phyloP scores from a whole-genome alignment of 2,888 invertebrate species.

The Pristionchus exspectatus region DNA sequence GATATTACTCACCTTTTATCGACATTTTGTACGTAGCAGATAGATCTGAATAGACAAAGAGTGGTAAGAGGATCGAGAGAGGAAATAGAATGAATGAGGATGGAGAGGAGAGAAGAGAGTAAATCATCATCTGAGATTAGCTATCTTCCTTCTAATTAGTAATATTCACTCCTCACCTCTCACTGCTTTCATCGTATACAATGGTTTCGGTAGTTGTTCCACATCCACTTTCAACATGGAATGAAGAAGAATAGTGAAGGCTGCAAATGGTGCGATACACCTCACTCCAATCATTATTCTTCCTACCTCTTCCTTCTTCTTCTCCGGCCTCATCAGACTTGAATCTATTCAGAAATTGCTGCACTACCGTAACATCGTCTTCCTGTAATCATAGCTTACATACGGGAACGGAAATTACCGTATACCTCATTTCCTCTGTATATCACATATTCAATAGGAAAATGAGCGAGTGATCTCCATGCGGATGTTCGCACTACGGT shows the following conservation, averaged over 20 bases:
- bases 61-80: background rate
- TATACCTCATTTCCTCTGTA: background rate
- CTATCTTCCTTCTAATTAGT: background rate
- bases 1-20: conserved; percentile 41
- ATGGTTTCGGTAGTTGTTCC: conserved; percentile 38
- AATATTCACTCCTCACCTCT: conserved; percentile 28
- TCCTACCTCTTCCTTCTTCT: conserved; percentile 35
- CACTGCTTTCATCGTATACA: conserved; percentile 23
- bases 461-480: conserved; percentile 32
- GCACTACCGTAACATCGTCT: conserved; percentile 5
- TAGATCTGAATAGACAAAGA: conserved; percentile 34
- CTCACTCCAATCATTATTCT: background rate
- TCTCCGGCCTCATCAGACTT: conserved; percentile 12
- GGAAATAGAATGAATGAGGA: conserved; percentile 33
- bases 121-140: conserved; percentile 19
- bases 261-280: background rate
- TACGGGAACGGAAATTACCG: background rate
- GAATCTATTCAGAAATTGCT: conserved; percentile 9
- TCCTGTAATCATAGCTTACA: background rate
- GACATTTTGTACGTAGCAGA: background rate
- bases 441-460: background rate
- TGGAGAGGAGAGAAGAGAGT: conserved; percentile 29
- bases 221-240: conserved; percentile 34
- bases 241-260: conserved; percentile 4
- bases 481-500: conserved; percentile 27